A percentile compares a stretch with the other conserved stretches of the same genome.
phyloP scores from a whole-genome alignment of 37 sponge, comb jelly and placozoan genomes.

The Aplysina aerophoba region DNA sequence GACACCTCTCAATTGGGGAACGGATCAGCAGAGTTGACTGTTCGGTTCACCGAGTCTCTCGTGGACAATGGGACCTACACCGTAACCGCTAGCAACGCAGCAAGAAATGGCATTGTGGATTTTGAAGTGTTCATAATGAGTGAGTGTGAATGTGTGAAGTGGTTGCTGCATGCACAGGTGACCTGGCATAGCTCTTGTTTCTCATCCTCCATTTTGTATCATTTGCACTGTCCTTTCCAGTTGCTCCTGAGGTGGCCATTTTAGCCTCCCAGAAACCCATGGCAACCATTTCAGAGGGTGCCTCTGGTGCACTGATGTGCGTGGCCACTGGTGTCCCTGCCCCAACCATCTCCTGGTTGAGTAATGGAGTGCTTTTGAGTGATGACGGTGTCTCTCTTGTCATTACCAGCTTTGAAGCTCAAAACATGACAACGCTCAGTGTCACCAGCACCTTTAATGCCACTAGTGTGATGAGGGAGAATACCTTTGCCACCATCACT shows the following conservation, averaged over 20 bases:
- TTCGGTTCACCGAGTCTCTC: background rate
- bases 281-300: constrained; percentile 3
- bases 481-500: constrained; percentile 27
- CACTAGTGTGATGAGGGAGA: background rate
- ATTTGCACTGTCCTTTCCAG: background rate
- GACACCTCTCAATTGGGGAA: background rate
- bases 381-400: background rate
- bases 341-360: constrained; percentile 49
- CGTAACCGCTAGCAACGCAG: constrained; percentile 29
- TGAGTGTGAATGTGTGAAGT: background rate
- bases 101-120: constrained; percentile 4
- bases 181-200: too few relatives aligned
- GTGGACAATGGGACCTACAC: constrained; percentile 36
- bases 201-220: too few relatives aligned
- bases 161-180: too few relatives aligned
- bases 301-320: constrained; percentile 31
- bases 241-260: background rate
- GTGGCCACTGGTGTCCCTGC: constrained; percentile 48
- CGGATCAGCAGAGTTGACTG: constrained; percentile 20
- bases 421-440: background rate
- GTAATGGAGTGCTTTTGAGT: background rate
- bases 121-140: constrained; percentile 2
- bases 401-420: background rate
- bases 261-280: background rate
- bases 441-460: constrained; percentile 16